Base-by-base conservation (phyloP, 2,888 invertebrate species). In the Conops quadrifasciatus region DNA sequence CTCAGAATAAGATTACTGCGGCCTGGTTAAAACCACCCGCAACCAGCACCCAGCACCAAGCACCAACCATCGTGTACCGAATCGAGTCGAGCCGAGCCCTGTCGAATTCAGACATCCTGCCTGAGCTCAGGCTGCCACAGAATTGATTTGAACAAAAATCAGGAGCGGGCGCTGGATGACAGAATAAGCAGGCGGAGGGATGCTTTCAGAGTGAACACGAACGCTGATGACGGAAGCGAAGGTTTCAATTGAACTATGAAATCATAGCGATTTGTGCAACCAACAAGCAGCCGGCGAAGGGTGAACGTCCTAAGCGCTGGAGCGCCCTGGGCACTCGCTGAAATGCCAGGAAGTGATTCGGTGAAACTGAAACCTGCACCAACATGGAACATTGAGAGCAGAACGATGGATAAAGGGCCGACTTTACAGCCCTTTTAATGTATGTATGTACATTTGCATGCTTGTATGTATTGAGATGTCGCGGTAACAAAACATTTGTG, bases 1-100 rank as follows among this genome's bases (percentile, higher is more conserved):
- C 84, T 84, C 81, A 80, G 84, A 85, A 85, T 85, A 85, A 84
- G 85, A 85, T 85, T 85, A 85, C 83, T 84, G 84, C 79, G 82
- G 84, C 78, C 79, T 80, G 81, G 77, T 68, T 60, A 51, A 62
- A 28, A 60, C 11, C 53, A 9, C 21, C 45, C 45, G 45, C 5
- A 43, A 5, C 45, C 53, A 19, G 15, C 28, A 58, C 21, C 51
- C 68, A 21, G 51, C 68, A 62, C 19, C 66, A 36, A 15, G 47
- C 47, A 24, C 24, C 24, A 43, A 36, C 4, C 36, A 36, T 36
- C 36, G 36, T 4, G 9, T 36, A 9, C 36, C 56, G 21, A 24
- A 15, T 9, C 36, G 5, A 36, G 36, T 36, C 9, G 36, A 36
- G n/a, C n/a, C 56, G 21, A 24, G 11, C 36, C 36, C 36, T 7